Percentiles rank a stretch among this genome's conserved stretches.
Conservation (phyloP, 2,113 vertebrate species). For the Proteles cristata region DNA sequence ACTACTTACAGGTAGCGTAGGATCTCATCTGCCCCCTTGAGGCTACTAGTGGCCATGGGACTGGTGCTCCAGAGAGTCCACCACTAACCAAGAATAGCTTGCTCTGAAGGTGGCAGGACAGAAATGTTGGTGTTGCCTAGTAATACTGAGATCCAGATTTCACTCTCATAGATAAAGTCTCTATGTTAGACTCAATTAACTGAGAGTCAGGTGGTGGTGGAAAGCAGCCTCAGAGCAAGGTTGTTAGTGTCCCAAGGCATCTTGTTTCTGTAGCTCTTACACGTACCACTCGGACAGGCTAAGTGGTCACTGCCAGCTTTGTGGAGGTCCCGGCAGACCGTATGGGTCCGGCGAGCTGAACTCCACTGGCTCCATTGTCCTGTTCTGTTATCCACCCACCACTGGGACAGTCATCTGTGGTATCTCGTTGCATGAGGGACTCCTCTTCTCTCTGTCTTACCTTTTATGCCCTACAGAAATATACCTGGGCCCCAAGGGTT, state of each 20-base stretch:
- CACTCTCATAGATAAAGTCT: not conserved
- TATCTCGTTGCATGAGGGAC: not conserved
- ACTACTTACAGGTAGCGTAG: not conserved
- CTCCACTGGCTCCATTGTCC: not conserved
- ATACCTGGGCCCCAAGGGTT: not conserved
- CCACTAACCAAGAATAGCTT: not conserved
- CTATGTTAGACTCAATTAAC: not conserved
- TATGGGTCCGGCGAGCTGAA: not conserved
- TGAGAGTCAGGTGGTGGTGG: not conserved
- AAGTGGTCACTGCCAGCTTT: not conserved
- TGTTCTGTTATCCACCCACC: not conserved
- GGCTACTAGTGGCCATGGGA: not conserved
- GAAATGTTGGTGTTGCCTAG: not conserved
- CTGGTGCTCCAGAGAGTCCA: not conserved
- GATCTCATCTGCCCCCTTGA: not conserved
- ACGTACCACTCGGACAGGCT: not conserved
- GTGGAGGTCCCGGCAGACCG: not conserved
- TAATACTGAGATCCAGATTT: not conserved
- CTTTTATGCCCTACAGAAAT: not conserved
- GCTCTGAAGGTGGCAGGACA: not conserved
- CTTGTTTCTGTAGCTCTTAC: not conserved
- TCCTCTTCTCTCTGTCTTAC: not conserved
- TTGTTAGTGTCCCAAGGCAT: not conserved
- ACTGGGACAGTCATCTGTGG: not conserved
- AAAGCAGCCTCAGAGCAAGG: not conserved